Base-by-base conservation (phyloP, 2,113 vertebrate genomes). In the Brachyistius frenatus region DNA sequence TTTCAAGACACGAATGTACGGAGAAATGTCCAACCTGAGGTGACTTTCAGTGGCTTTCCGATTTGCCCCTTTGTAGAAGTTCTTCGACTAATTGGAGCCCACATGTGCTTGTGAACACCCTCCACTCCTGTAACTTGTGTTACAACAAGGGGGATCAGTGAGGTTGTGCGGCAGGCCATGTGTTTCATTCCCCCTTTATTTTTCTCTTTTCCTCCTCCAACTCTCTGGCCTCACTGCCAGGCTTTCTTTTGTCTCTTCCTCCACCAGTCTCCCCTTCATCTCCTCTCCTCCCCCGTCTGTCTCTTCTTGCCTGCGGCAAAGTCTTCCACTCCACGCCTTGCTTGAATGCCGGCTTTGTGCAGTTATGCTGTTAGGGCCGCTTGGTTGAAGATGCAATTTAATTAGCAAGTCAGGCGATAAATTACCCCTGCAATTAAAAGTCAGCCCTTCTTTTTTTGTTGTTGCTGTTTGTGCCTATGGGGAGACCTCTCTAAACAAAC, bases 381-480 rank as follows among this genome's bases (percentile, higher is more conserved):
- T 79, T 16, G 81, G 85, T 73, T 75, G 82, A 80, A 81, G 76
- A 81, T 13, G 57, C 79, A 78, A 88, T 92, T 90, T 90, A 90
- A 93, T 93, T 87, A 92, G 71, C 71, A 76, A 90, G 88, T 73
- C 80, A 85, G 76, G 71, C 81, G 53, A 86, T 88, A 88, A 90
- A 91, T 90, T 85, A 84, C 66, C 54, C 62, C 33, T 0, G 50
- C 88, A 90, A 89, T 92, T 90, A 91, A 86, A 83, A 78, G 44
- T 15, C 78, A 56, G 77, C 4, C 32, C 63, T 33, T 66, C 57
- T 68, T 64, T 83, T 66, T 66, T 85, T 73, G 23, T 23, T 23
- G 23, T 23, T 23, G 23, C 23, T 80, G 84, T 90, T 88, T 69
- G 60, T 73, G 81, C 77, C 84, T 64, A 47, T 33, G 54, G 86